These are phyloP conservation scores for Okamejei kenojei DNA, from an alignment of 2,797 vertebrate genomes.

Conservation along the genomic window DNA sequence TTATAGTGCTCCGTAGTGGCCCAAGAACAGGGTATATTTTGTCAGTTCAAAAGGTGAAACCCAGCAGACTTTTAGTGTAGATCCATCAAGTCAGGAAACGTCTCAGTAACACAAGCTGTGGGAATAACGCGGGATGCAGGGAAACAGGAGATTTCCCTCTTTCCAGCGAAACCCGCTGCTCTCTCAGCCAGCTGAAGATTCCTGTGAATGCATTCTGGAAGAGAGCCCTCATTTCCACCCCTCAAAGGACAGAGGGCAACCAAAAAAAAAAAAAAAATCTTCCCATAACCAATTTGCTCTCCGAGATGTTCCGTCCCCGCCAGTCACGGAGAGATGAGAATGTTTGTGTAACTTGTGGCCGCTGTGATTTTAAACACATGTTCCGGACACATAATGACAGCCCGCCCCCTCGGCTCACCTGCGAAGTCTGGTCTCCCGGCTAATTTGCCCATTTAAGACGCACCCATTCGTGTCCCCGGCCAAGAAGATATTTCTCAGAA, in stretches of 20 bases:
- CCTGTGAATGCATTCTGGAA: neutral
- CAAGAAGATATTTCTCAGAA: no score
- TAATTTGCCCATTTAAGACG: neutral
- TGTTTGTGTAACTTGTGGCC: neutral
- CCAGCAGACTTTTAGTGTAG: neutral
- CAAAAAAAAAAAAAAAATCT: neutral
- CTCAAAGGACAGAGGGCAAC: neutral
- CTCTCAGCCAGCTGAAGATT: neutral
- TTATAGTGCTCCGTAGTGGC: neutral
- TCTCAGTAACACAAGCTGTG: neutral
- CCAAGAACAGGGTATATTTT: neutral
- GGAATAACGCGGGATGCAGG: constrained; percentile 12
- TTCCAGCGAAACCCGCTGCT: neutral
- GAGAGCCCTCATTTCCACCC: neutral
- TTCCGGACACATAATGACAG: neutral
- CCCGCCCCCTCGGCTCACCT: neutral
- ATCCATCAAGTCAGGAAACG: constrained; percentile 14
- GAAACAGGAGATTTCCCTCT: neutral
- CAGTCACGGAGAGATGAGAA: neutral
- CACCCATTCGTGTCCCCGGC: neutral
- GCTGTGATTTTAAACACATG: neutral
- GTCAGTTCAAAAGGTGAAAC: constrained; percentile 22
- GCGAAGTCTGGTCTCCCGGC: neutral
- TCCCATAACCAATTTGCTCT: neutral
- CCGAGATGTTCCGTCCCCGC: neutral